Evolutionary conservation across 2,888 invertebrate species (phyloP).

Genomic region (Athrips mouffetella): DNA sequence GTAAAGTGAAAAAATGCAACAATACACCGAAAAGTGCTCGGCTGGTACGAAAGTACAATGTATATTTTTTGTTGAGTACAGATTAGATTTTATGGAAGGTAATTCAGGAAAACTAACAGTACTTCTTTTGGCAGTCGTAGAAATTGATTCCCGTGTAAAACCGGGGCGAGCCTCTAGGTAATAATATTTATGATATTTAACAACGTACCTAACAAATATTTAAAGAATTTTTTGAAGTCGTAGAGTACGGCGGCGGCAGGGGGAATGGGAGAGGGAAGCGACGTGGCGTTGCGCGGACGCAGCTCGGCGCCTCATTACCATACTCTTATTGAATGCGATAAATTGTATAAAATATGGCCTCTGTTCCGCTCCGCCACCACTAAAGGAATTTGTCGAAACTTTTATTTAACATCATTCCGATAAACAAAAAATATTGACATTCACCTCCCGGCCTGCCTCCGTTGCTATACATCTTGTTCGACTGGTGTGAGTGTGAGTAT

Average conservation of each 20-base stretch:
- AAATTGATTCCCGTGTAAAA: too few relatives aligned
- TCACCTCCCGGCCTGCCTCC: not conserved
- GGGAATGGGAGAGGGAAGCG: not conserved
- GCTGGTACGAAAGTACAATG: too few relatives aligned
- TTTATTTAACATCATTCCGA: conserved; percentile 10
- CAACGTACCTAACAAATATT: too few relatives aligned
- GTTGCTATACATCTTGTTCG: not conserved
- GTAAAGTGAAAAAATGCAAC: too few relatives aligned
- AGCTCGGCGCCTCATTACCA: conserved; percentile 14
- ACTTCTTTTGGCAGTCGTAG: too few relatives aligned
- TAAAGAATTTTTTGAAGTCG: too few relatives aligned
- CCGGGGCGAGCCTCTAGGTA: too few relatives aligned
- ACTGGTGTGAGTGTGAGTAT: not conserved
- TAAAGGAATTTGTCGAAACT: conserved; percentile 13
- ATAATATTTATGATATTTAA: too few relatives aligned
- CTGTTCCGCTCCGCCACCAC: conserved; percentile 3
- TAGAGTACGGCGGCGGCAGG: too few relatives aligned
- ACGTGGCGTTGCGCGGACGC: conserved; percentile 1
- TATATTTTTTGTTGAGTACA: too few relatives aligned
- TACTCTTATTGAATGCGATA: conserved; percentile 18
- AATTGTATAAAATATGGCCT: conserved; percentile 13
- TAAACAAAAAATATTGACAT: conserved; percentile 10
- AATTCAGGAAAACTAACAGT: too few relatives aligned
- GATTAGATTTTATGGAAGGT: too few relatives aligned
- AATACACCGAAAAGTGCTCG: not conserved